These are phyloP conservation scores for Rhaphigaster nebulosa DNA, from an alignment of 2,888 invertebrate genomes.

Conservation along the genomic window DNA sequence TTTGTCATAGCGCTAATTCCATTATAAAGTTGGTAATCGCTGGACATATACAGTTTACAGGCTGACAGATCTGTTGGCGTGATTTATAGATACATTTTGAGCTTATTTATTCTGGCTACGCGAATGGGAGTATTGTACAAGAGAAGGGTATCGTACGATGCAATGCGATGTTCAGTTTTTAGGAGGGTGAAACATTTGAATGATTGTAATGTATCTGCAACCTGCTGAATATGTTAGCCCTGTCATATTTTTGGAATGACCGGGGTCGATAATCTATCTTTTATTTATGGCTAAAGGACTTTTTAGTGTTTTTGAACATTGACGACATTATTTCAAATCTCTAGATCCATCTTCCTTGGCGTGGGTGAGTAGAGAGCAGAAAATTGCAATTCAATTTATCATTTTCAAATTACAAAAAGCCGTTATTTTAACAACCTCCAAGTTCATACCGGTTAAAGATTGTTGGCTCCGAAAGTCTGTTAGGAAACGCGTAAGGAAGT, in stretches of 20 bases:
- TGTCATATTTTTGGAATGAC: neutral
- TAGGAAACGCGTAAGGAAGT: too few species aligned
- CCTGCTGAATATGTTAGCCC: neutral
- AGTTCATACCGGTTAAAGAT: too few species aligned
- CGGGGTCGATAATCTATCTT: neutral
- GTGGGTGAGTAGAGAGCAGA: too few species aligned
- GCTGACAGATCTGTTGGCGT: constrained; percentile 29
- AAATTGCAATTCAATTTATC: too few species aligned
- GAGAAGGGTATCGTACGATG: neutral
- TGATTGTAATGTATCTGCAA: neutral
- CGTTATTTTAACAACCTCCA: too few species aligned
- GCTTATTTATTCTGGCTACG: constrained; percentile 19
- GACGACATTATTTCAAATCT: neutral
- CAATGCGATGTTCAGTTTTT: neutral
- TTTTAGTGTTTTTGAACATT: neutral
- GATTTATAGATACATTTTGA: constrained; percentile 32
- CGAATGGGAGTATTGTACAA: neutral
- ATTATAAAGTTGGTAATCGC: constrained; percentile 43
- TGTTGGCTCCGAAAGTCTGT: too few species aligned
- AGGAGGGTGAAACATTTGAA: neutral
- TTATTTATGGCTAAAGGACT: neutral
- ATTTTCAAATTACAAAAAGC: too few species aligned
- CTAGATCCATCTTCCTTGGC: neutral
- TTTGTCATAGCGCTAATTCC: constrained; percentile 43
- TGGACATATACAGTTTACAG: constrained; percentile 7